Conservation (phyloP, 2,797 vertebrate genomes). For the Micromesistius poutassou region DNA sequence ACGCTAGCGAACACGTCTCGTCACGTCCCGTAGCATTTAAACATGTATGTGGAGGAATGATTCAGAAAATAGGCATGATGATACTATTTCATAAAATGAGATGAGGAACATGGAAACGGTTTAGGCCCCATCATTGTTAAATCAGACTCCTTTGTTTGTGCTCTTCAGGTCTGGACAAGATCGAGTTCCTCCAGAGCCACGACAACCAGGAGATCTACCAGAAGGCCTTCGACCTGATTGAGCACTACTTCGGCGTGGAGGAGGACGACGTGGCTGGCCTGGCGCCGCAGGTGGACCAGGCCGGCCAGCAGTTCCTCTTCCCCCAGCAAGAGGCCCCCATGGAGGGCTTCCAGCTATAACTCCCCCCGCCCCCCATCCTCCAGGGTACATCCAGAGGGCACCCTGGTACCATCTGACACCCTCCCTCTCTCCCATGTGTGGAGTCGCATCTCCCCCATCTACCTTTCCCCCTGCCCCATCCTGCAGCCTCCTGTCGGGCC, state of each 20-base stretch:
- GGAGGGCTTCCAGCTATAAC: conserved; percentile 99
- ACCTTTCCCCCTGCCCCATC: background rate
- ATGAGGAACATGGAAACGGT: background rate
- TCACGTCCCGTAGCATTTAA: too few species aligned
- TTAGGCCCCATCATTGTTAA: background rate
- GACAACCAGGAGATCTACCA: conserved; percentile 99
- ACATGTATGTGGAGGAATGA: too few species aligned
- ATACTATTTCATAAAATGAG: background rate
- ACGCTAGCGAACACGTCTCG: too few species aligned
- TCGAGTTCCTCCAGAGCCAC: conserved; percentile 96
- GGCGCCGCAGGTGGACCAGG: conserved; percentile 92
- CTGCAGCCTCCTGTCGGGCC: background rate
- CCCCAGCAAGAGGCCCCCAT: conserved; percentile 95
- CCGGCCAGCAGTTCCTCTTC: conserved; percentile 96
- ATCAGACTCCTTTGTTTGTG: background rate
- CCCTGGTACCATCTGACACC: background rate
- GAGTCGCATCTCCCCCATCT: background rate
- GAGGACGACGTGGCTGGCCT: conserved; percentile 84
- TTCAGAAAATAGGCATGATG: background rate
- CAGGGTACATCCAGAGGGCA: background rate
- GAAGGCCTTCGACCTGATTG: conserved; percentile 96
- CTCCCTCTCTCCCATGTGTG: background rate
- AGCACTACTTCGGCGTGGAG: conserved; percentile 97
- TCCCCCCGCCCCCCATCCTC: conserved; percentile 30
- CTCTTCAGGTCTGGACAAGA: conserved; percentile 89